These are phyloP conservation scores for Amphipyra berbera DNA, from an alignment of 2,888 invertebrate genomes.

Conservation along the genomic window DNA sequence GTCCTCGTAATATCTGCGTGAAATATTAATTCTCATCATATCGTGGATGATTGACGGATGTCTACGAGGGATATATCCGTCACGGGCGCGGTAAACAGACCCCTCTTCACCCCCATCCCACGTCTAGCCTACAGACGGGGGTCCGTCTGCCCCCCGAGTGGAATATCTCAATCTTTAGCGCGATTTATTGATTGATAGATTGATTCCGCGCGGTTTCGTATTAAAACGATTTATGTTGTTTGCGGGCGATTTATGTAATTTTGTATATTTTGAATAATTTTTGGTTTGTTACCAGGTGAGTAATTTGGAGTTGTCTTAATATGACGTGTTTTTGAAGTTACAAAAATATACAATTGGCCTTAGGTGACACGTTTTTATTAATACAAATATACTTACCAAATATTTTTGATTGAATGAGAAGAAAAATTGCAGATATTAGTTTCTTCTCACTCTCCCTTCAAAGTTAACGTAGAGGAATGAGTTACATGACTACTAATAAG, in stretches of 20 bases:
- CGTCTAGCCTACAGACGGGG: conserved; percentile 31
- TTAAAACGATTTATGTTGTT: conserved; percentile 55
- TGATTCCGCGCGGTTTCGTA: conserved; percentile 71
- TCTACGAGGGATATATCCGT: conserved; percentile 88
- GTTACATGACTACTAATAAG: no score
- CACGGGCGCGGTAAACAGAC: conserved; percentile 82
- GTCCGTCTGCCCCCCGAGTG: conserved; percentile 70
- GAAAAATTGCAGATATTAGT: no score
- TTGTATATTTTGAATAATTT: conserved; percentile 22
- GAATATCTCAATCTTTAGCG: conserved; percentile 89
- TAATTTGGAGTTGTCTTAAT: background rate
- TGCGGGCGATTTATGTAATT: conserved; percentile 38
- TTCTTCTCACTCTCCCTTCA: no score
- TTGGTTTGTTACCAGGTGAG: conserved; percentile 1
- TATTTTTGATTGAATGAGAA: no score
- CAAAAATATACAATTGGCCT: no score
- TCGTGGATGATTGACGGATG: conserved; percentile 79
- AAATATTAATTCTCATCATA: conserved; percentile 89
- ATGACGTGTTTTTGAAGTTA: background rate
- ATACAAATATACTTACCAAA: no score
- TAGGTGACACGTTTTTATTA: no score
- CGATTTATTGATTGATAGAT: conserved; percentile 89
- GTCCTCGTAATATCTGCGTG: conserved; percentile 68
- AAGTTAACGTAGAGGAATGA: no score
- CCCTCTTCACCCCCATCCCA: conserved; percentile 55